Evolutionary conservation across 2,888 invertebrate genomes (phyloP).

Genomic region (Archips crataeganus): DNA sequence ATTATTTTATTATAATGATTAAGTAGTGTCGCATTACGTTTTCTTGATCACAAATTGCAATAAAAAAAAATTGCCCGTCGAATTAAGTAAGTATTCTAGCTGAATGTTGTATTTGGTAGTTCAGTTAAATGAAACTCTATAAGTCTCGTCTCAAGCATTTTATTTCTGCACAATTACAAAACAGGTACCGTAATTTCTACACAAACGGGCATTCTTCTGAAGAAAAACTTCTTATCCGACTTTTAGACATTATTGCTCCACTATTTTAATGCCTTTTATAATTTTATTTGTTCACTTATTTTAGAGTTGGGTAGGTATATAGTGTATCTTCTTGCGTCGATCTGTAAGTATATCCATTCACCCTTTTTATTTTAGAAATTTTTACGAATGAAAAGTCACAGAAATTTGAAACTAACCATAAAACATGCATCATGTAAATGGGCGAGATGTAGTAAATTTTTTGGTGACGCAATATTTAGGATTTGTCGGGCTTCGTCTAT

Average conservation of each 20-base stretch:
- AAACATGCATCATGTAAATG: no score
- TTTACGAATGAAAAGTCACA: no score
- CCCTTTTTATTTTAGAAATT: no score
- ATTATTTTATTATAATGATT: background rate
- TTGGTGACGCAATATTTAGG: no score
- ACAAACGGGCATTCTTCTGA: constrained; percentile 4
- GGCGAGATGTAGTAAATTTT: no score
- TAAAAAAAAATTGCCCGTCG: background rate
- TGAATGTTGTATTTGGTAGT: constrained; percentile 5
- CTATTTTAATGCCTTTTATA: background rate
- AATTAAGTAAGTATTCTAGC: background rate
- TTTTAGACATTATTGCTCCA: background rate
- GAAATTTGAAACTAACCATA: no score
- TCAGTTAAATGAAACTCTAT: background rate
- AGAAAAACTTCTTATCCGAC: background rate
- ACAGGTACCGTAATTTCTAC: background rate
- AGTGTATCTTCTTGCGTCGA: no score
- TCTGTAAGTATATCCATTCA: no score
- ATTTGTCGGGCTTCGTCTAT: no score
- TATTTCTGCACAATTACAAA: constrained; percentile 9
- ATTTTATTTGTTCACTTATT: no score
- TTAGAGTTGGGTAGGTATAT: no score
- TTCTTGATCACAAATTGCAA: background rate
- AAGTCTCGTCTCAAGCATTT: constrained; percentile 17
- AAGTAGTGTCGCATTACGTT: background rate